Evolutionary conservation across 1,140 invertebrate species (phyloP).

Genomic region (Danaus plexippus): DNA sequence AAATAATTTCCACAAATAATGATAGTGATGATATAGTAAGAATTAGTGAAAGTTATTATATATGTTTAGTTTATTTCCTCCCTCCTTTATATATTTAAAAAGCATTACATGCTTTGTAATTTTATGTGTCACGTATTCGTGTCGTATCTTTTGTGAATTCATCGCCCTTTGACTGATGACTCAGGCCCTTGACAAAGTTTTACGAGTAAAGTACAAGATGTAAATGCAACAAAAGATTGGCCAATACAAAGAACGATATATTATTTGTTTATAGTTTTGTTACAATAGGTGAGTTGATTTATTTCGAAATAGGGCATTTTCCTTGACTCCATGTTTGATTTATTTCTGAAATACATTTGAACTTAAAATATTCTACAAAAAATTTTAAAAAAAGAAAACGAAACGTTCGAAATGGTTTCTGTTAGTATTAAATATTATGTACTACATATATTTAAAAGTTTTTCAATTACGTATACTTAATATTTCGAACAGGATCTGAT

Average conservation of each 20-base stretch:
- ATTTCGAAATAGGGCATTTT: slow-evolving; percentile 14
- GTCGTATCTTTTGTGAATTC: too few species aligned
- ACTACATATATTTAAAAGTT: slow-evolving; percentile 5
- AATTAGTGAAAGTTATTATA: too few species aligned
- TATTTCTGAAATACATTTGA: slow-evolving; percentile 1
- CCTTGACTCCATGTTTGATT: slow-evolving; percentile 12
- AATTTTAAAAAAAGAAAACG: too few species aligned
- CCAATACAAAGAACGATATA: slow-evolving; percentile 25
- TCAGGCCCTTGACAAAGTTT: slow-evolving; percentile 28
- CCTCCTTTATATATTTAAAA: too few species aligned
- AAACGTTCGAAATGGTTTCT: slow-evolving; percentile 3
- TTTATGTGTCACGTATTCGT: too few species aligned
- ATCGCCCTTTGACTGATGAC: slow-evolving; percentile 14
- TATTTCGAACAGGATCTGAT: slow-evolving; percentile 31
- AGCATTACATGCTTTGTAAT: too few species aligned
- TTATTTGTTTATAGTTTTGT: slow-evolving; percentile 34
- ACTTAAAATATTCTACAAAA: too few species aligned
- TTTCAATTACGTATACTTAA: neutral
- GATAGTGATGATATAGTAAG: too few species aligned
- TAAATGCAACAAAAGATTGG: slow-evolving; percentile 28
- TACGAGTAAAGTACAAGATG: slow-evolving; percentile 19
- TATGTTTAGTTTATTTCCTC: too few species aligned
- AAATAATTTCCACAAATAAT: too few species aligned
- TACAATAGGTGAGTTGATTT: slow-evolving; percentile 15
- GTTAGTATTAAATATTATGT: slow-evolving; percentile 14